phyloP scores from a whole-genome alignment of 1,140 invertebrate genomes.

The Brachionus rubens region DNA sequence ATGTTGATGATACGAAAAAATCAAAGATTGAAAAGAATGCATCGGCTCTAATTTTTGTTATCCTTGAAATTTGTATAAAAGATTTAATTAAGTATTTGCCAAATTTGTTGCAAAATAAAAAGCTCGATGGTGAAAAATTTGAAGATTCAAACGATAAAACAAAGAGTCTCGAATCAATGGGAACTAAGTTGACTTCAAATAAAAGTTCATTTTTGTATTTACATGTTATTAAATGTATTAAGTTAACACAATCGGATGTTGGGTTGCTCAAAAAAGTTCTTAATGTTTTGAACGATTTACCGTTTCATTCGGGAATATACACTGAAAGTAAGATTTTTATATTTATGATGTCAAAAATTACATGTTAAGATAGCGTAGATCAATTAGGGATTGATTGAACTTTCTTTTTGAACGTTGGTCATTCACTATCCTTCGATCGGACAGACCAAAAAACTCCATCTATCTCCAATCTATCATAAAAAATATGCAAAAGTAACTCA shows the following conservation, averaged over 20 bases:
- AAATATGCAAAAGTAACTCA: too few relatives aligned
- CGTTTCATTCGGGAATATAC: conserved; percentile 5
- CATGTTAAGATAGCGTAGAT: too few relatives aligned
- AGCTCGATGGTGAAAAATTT: background rate
- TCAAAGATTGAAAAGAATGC: conserved; percentile 12
- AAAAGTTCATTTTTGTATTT: conserved; percentile 38
- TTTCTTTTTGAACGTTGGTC: too few relatives aligned
- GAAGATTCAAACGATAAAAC: too few relatives aligned
- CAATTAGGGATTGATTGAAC: too few relatives aligned
- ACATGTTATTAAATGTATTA: background rate
- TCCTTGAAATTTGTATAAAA: conserved; percentile 34
- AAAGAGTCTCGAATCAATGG: background rate
- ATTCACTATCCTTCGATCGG: too few relatives aligned
- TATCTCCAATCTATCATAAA: too few relatives aligned
- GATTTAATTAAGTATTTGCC: conserved; percentile 40
- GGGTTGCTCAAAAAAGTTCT: background rate
- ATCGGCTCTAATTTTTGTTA: conserved; percentile 36
- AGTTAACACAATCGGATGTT: conserved; percentile 11
- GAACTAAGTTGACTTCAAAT: background rate
- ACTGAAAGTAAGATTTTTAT: background rate
- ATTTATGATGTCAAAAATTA: too few relatives aligned
- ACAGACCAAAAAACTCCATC: too few relatives aligned
- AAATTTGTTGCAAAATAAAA: conserved; percentile 9
- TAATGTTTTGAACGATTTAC: conserved; percentile 14
- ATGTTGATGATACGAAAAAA: background rate